Percentiles rank a stretch among this genome's conserved stretches.
phyloP scores from a whole-genome alignment of 2,888 invertebrate species.

The Dilophus febrilis region DNA sequence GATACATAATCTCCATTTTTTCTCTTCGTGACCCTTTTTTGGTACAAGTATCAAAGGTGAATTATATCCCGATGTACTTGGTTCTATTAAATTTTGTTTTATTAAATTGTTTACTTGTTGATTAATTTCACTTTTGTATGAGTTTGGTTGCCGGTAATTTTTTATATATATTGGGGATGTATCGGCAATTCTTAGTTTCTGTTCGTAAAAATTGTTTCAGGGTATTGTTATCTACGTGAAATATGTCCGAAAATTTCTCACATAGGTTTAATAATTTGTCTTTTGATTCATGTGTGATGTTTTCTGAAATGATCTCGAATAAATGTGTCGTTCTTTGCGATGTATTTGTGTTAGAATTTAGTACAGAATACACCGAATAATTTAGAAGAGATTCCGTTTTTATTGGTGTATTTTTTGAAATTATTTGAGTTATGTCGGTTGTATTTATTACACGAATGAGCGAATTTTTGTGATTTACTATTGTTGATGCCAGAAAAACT shows the following conservation, averaged over 20 bases:
- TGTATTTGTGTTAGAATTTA: not conserved
- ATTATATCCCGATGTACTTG: conserved; percentile 11
- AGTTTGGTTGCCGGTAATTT: conserved; percentile 12
- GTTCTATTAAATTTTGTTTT: conserved; percentile 10
- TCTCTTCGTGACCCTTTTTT: conserved; percentile 7
- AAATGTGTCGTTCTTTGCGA: not conserved
- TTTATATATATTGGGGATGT: conserved; percentile 11
- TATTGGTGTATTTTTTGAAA: not conserved
- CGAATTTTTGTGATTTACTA: not conserved
- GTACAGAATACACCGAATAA: not conserved
- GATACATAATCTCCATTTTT: conserved; percentile 6
- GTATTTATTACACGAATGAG: not conserved
- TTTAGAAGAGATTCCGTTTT: not conserved
- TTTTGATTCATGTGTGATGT: not conserved
- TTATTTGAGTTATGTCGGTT: not conserved
- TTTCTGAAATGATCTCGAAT: not conserved
- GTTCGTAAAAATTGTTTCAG: conserved; percentile 14
- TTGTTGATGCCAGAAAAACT: not conserved
- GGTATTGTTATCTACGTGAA: conserved; percentile 10
- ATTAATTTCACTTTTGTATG: conserved; percentile 11
- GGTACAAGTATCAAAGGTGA: conserved; percentile 14
- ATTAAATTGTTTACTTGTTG: conserved; percentile 10
- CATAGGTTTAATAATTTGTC: conserved; percentile 5
- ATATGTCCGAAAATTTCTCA: conserved; percentile 9
- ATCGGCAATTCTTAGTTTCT: conserved; percentile 10